These are phyloP conservation scores for Anoura caudifer DNA, from an alignment of 2,113 vertebrate genomes.

Conservation along the genomic window DNA sequence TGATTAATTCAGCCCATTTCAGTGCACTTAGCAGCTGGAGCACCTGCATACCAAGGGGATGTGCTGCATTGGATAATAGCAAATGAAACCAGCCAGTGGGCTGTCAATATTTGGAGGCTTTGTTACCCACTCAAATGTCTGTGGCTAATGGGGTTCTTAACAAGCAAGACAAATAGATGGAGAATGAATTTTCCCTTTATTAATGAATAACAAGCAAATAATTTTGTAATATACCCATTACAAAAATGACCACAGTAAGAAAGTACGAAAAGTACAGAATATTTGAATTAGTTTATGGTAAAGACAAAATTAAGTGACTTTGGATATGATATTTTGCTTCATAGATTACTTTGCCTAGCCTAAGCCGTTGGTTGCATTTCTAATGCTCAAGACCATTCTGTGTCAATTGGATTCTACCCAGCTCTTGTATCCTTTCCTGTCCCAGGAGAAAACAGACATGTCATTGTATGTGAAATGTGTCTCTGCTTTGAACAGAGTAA, in stretches of 20 bases:
- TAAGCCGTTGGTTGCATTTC: neutral
- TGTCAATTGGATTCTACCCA: neutral
- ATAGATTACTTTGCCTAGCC: neutral
- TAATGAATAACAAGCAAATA: neutral
- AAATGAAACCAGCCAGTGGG: neutral
- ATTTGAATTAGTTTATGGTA: neutral
- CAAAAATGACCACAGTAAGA: neutral
- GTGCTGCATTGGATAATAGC: neutral
- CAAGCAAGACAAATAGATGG: neutral
- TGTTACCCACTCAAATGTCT: neutral
- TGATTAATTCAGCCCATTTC: constrained; percentile 48
- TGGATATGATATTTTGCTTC: neutral
- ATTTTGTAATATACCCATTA: neutral
- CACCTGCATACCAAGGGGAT: neutral
- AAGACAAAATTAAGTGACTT: neutral
- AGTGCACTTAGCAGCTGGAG: neutral
- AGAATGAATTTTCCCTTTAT: neutral
- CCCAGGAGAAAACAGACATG: neutral
- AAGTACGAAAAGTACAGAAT: neutral
- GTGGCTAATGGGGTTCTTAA: neutral
- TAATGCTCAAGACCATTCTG: neutral
- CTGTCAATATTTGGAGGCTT: neutral
- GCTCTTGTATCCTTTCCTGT: neutral
- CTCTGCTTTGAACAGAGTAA: neutral
- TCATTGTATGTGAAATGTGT: neutral